Evolutionary conservation across 2,888 invertebrate species (phyloP).

Genomic region (Lacanobia wlatinum): DNA sequence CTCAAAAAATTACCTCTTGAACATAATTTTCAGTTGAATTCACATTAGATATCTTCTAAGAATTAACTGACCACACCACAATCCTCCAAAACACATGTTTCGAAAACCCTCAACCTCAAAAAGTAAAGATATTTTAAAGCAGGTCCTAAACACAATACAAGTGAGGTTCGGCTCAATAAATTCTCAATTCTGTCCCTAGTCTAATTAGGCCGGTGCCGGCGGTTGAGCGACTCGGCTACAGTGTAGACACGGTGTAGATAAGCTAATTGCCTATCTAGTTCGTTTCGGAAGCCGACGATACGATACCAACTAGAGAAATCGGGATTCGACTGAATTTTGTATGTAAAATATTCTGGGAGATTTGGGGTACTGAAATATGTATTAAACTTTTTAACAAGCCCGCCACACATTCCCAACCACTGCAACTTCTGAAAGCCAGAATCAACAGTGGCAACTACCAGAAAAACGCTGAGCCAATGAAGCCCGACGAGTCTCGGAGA

Average conservation of each 20-base stretch:
- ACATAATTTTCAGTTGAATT: neutral
- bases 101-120: conserved; percentile 8
- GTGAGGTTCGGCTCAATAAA: conserved; percentile 71
- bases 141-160: conserved; percentile 62
- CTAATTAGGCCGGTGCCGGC: conserved; percentile 74
- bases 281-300: conserved; percentile 63
- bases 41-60: neutral
- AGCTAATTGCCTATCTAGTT: conserved; percentile 72
- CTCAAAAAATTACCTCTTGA: neutral
- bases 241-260: conserved; percentile 70
- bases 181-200: conserved; percentile 69
- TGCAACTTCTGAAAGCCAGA: too few relatives aligned
- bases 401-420: too few relatives aligned
- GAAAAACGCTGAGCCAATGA: too few relatives aligned
- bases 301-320: conserved; percentile 52
- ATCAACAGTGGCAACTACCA: too few relatives aligned
- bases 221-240: conserved; percentile 60
- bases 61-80: neutral
- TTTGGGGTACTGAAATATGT: neutral
- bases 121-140: conserved; percentile 36
- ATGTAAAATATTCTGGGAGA: neutral
- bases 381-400: too few relatives aligned
- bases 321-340: conserved; percentile 11
- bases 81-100: neutral
- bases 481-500: too few relatives aligned